A percentile compares a stretch with the other conserved stretches of the same genome.
Evolutionary conservation across 1,140 invertebrate species (phyloP).

Genomic region (Caenorhabditis tropicalis): DNA sequence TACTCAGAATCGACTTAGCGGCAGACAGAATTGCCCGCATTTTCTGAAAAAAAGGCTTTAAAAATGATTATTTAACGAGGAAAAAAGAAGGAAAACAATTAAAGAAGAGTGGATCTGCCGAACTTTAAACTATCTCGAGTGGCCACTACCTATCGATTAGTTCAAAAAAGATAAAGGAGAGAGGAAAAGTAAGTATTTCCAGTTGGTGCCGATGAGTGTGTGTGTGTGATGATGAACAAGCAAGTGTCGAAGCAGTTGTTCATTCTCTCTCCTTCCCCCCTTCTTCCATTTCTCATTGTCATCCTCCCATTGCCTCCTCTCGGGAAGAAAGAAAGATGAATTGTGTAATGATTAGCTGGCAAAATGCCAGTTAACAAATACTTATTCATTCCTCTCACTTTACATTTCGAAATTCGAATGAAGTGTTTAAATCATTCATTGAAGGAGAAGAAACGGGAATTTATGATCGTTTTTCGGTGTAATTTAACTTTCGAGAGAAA

Average conservation of each 20-base stretch:
- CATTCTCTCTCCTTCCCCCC: neutral
- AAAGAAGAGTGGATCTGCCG: too few species aligned
- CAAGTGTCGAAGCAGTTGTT: constrained; percentile 11
- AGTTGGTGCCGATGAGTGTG: neutral
- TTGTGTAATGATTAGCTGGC: constrained; percentile 42
- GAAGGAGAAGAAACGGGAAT: too few species aligned
- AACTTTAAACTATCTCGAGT: neutral
- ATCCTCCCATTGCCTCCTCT: neutral
- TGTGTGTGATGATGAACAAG: neutral
- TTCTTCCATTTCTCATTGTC: neutral
- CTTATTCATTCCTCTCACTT: neutral
- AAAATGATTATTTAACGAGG: neutral
- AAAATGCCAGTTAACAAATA: constrained; percentile 38
- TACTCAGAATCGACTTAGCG: constrained; percentile 12
- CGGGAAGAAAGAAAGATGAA: neutral
- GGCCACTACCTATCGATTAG: neutral
- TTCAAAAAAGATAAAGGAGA: neutral
- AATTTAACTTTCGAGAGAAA: too few species aligned
- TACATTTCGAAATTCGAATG: constrained; percentile 1
- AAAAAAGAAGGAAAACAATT: neutral
- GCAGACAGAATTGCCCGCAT: constrained; percentile 23
- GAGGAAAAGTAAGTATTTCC: neutral
- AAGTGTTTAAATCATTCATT: neutral
- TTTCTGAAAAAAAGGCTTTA: neutral
- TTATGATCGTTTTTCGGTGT: too few species aligned